Evolutionary conservation across 2,888 invertebrate species (phyloP), one percentile per base, ranked within the genome.

Genomic region (Cantharis rustica): DNA sequence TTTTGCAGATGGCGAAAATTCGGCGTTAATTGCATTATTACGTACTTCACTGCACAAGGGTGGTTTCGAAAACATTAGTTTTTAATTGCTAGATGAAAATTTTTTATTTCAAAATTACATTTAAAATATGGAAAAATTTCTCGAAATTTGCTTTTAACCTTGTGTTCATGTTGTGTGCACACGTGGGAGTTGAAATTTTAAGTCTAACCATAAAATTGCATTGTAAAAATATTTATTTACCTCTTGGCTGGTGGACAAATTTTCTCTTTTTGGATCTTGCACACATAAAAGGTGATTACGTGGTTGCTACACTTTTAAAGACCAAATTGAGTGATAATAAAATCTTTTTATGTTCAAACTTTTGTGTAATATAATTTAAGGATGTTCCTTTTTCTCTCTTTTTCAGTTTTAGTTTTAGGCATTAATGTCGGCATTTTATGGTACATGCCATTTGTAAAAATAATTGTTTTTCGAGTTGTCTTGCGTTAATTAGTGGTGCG

Each of bases 241-340:
- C 64, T 64, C 20, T 64, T 71, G 27, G 63, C 26, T 70, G 61
- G 9, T 31, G n/a, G 31, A 27, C 16, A 64, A 71, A 27, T 63
- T 16, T 15, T 26, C 31, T 61, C 5, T 64, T n/a, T 31, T 68
- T 68, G 66, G 66, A 72, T 23, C 72, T 47, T 47, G 20, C 15
- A 31, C 64, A 31, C 64, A 72, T 66, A 66, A 66, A 66, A n/a
- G 20, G 23, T 66, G 64, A 66, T 66, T 66, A 66, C 23, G 64
- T 66, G 64, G 64, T 47, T 47, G 47, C 64, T 66, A 66, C 64
- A 66, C 64, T 66, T 66, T 66, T 47, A 47, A 66, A 20, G 23
- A 23, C 64, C 64, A 66, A 66, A 66, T 66, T 66, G 64, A 66
- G 64, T 16, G 64, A 66, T 66, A 66, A 66, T 66, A 66, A 66